Evolutionary conservation across 2,113 vertebrate genomes (phyloP).

Genomic region (Ochotona princeps): DNA sequence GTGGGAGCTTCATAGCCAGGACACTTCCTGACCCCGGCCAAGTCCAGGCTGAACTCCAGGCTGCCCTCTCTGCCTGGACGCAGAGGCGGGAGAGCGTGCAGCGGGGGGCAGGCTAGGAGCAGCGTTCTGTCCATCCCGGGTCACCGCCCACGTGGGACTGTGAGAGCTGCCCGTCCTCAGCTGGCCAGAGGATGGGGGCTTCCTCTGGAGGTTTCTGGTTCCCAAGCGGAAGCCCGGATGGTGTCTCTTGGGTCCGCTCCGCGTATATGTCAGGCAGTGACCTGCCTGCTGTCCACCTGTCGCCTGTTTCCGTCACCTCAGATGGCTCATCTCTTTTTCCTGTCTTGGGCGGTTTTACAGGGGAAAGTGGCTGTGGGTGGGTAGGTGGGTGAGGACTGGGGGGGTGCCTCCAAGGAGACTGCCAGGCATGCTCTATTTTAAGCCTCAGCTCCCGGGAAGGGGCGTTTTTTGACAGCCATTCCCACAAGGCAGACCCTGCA

Average conservation of each 20-base stretch:
- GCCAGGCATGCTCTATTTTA: conserved; percentile 55
- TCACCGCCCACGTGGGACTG: not conserved
- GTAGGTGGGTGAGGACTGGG: not conserved
- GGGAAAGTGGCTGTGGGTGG: not conserved
- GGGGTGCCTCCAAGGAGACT: not conserved
- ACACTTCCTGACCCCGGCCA: not conserved
- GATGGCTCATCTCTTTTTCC: not conserved
- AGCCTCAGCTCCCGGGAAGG: conserved; percentile 1
- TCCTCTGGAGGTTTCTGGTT: not conserved
- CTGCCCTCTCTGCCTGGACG: too few relatives aligned
- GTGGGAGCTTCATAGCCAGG: not conserved
- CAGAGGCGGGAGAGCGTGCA: too few relatives aligned
- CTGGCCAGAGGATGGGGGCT: not conserved
- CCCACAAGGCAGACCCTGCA: not conserved
- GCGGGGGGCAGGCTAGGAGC: not conserved
- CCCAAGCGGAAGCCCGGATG: not conserved
- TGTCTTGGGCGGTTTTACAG: conserved; percentile 6
- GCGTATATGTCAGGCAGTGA: not conserved
- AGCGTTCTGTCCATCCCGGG: not conserved
- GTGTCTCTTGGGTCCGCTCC: not conserved
- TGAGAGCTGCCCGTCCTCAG: not conserved
- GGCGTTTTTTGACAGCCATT: conserved; percentile 26
- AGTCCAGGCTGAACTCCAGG: rapidly evolving
- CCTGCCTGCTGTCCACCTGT: conserved; percentile 12
- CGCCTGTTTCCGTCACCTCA: conserved; percentile 23